phyloP scores from a whole-genome alignment of 2,888 invertebrate species.

The Machimus rusticus region DNA sequence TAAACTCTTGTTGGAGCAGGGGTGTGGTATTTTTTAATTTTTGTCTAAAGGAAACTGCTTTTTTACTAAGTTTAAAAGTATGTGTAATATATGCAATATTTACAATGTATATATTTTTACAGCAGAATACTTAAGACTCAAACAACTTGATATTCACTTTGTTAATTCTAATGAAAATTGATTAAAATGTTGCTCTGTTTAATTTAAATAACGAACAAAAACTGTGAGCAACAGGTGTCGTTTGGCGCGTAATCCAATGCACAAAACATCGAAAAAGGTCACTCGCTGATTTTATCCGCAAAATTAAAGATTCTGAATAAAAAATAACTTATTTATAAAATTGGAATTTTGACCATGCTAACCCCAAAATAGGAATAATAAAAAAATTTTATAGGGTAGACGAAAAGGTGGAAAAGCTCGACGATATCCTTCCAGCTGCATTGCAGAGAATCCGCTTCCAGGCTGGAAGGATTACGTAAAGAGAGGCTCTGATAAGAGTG shows the following conservation, averaged over 20 bases:
- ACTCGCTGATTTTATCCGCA: not conserved
- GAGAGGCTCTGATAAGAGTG: constrained; percentile 8
- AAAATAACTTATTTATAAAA: not conserved
- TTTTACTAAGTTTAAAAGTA: no score
- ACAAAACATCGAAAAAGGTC: not conserved
- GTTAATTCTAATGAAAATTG: not conserved
- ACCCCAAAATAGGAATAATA: not conserved
- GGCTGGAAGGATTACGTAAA: not conserved
- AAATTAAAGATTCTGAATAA: not conserved
- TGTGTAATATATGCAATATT: no score
- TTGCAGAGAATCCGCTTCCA: constrained; percentile 20
- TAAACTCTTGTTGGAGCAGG: not conserved
- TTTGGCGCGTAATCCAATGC: not conserved
- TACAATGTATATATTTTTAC: no score
- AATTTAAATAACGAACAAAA: not conserved
- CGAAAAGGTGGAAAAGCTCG: not conserved
- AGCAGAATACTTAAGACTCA: not conserved
- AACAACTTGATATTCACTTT: not conserved
- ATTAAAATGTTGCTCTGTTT: not conserved
- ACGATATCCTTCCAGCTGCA: not conserved
- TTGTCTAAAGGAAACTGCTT: not conserved
- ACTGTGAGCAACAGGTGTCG: not conserved
- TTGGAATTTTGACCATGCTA: not conserved
- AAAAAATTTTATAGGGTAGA: not conserved
- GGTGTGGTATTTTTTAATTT: not conserved